phyloP scores from a whole-genome alignment of 2,113 vertebrate genomes.

The Notarius quadriscutis region DNA sequence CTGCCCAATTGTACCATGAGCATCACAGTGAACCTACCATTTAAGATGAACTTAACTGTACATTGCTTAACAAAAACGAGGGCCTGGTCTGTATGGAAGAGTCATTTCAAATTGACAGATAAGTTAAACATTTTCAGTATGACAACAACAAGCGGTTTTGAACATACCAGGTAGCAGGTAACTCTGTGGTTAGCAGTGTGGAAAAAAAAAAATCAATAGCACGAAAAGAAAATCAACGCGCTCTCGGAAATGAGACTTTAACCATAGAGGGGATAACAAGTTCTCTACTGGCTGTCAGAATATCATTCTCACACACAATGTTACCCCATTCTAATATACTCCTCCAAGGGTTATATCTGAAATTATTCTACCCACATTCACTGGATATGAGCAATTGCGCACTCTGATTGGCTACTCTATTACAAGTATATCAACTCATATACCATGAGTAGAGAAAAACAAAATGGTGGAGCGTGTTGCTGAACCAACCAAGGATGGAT shows the following conservation, averaged over 20 bases:
- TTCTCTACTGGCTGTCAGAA: background rate
- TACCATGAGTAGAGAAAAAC: too few relatives aligned
- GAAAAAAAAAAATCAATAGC: background rate
- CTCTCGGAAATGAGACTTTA: background rate
- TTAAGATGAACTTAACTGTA: background rate
- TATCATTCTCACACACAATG: background rate
- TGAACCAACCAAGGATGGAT: too few relatives aligned
- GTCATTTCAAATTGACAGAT: background rate
- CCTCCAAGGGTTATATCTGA: background rate
- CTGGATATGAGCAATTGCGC: too few relatives aligned
- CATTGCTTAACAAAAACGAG: background rate
- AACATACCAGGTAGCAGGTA: background rate
- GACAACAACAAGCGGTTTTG: background rate
- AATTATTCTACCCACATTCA: background rate
- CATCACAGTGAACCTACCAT: background rate
- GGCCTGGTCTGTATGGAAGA: background rate
- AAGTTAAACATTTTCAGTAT: background rate
- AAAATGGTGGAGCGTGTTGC: too few relatives aligned
- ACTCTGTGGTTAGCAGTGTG: background rate
- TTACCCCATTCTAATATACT: background rate
- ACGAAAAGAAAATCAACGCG: background rate
- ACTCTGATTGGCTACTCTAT: too few relatives aligned
- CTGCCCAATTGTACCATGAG: background rate
- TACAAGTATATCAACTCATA: too few relatives aligned
- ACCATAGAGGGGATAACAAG: background rate